Percentiles rank a stretch among this genome's conserved stretches.
Conservation (phyloP, 2,113 vertebrate species). For the Heterotis niloticus region DNA sequence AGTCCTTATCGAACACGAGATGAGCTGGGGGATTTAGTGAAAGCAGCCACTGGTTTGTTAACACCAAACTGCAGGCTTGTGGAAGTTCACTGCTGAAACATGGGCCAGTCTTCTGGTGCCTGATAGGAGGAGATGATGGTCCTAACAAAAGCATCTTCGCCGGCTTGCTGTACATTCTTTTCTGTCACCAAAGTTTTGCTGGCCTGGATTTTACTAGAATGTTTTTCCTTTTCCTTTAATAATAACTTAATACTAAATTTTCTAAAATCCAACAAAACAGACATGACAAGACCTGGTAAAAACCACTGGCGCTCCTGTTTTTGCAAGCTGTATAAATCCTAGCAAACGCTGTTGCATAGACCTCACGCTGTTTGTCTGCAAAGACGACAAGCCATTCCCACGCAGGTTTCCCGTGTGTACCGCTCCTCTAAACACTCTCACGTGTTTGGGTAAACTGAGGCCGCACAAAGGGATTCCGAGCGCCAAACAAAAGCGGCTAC, state of each 20-base stretch:
- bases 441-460: not conserved
- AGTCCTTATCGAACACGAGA: constrained; percentile 27
- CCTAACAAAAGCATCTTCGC: not conserved
- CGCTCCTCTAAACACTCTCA: not conserved
- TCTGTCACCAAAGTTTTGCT: not conserved
- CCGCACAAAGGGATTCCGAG: not conserved
- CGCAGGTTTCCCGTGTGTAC: not conserved
- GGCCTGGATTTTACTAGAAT: not conserved
- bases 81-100: too few species aligned
- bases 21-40: constrained; percentile 33
- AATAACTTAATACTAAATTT: not conserved
- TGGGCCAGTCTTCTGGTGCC: not conserved
- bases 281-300: too few species aligned
- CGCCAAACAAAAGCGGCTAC: not conserved
- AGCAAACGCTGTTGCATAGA: not conserved
- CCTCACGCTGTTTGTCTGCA: not conserved
- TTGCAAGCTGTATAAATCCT: not conserved
- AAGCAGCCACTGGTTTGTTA: not conserved
- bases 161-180: not conserved
- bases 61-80: not conserved
- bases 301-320: not conserved
- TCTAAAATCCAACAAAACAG: not conserved
- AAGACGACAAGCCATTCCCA: not conserved
- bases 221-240: not conserved
- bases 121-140: not conserved